These are phyloP conservation scores for Eospalax fontanierii DNA, from an alignment of 2,797 vertebrate genomes.

Conservation along the genomic window DNA sequence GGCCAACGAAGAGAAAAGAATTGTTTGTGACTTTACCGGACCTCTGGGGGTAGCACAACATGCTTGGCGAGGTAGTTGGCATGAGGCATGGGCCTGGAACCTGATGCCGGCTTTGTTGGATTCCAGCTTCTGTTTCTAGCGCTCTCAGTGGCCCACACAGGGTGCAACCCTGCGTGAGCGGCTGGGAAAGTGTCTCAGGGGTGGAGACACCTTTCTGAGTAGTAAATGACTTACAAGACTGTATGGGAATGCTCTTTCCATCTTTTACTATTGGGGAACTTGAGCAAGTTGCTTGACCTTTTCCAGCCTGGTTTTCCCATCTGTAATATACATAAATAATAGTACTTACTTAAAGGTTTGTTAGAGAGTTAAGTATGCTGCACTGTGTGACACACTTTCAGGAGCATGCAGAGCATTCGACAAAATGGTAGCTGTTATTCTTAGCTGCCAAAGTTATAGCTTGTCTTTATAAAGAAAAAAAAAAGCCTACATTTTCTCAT, in stretches of 20 bases:
- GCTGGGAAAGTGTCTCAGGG: not conserved
- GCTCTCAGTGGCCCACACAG: too few species aligned
- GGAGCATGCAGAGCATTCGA: not conserved
- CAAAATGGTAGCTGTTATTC: not conserved
- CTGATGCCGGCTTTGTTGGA: not conserved
- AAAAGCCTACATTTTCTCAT: not conserved
- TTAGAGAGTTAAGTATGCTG: not conserved
- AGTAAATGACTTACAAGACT: not conserved
- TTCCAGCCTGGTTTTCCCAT: not conserved
- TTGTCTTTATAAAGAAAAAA: slow-evolving; percentile 37
- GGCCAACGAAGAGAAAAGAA: not conserved
- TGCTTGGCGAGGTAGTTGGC: not conserved
- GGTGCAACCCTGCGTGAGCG: not conserved
- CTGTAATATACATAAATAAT: not conserved
- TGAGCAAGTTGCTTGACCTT: not conserved
- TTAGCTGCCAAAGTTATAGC: not conserved
- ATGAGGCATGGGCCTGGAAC: not conserved
- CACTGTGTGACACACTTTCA: not conserved
- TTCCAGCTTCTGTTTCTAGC: not conserved
- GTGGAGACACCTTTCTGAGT: not conserved
- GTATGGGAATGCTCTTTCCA: not conserved
- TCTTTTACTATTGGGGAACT: not conserved
- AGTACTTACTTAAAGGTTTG: not conserved
- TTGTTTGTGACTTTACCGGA: too few species aligned
- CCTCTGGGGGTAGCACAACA: not conserved